Percentiles rank a stretch among this genome's conserved stretches.
Evolutionary conservation across 2,113 vertebrate species (phyloP).

Genomic region (Lampris incognitus): DNA sequence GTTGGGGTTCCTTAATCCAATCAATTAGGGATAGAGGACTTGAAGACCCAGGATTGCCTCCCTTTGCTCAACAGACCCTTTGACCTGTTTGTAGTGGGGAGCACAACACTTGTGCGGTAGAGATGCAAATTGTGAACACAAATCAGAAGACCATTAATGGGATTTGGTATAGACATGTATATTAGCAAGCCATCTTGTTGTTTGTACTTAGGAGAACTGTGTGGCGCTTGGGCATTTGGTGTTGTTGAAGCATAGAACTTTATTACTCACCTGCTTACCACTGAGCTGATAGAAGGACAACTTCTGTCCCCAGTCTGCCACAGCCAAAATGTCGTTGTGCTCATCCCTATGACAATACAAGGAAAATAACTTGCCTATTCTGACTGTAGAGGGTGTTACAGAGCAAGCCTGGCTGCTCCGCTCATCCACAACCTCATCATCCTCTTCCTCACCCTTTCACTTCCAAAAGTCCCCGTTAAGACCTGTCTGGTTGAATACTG

Average conservation of each 20-base stretch:
- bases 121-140: not conserved
- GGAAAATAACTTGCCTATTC: conserved; percentile 63
- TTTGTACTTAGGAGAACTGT: not conserved
- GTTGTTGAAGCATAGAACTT: not conserved
- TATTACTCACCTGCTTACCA: conserved; percentile 90
- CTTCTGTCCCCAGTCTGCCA: conserved; percentile 97
- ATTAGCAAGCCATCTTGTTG: not conserved
- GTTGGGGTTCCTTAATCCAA: conserved; percentile 2
- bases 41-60: not conserved
- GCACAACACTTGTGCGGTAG: not conserved
- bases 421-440: conserved; percentile 69
- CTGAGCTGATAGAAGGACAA: conserved; percentile 98
- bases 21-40: not conserved
- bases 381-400: conserved; percentile 71
- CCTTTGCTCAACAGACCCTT: not conserved
- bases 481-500: conserved; percentile 59
- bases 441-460: conserved; percentile 65
- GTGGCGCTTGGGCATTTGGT: not conserved
- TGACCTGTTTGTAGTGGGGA: conserved; percentile 2
- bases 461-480: conserved; percentile 71
- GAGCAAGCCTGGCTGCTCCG: conserved; percentile 65
- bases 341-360: conserved; percentile 87
- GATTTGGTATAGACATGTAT: not conserved
- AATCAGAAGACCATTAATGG: not conserved
- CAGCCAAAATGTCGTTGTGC: conserved; percentile 94